Conservation (phyloP, 2,797 vertebrate species). For the Erithacus rubecula region DNA sequence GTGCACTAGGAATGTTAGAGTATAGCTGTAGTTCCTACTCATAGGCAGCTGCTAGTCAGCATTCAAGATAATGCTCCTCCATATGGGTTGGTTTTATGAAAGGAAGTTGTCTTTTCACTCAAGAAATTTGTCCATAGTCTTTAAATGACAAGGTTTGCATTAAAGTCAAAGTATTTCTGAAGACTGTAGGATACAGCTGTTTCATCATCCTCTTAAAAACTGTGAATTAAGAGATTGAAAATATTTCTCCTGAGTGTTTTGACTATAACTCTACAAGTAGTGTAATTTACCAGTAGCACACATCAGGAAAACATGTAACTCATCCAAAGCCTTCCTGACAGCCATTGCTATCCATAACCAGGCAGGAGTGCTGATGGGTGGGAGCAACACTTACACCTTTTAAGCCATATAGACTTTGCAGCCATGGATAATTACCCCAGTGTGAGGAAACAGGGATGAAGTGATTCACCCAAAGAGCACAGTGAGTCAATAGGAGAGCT, state of each 20-base stretch:
- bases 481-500: conserved; percentile 1
- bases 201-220: not conserved
- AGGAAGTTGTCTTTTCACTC: not conserved
- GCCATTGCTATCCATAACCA: not conserved
- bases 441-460: conserved; percentile 17
- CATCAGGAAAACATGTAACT: not conserved
- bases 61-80: not conserved
- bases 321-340: not conserved
- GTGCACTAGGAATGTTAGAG: not conserved
- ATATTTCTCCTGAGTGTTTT: not conserved
- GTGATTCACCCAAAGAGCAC: not conserved
- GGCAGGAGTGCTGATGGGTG: not conserved
- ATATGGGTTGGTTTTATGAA: not conserved
- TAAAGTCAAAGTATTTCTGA: not conserved
- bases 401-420: not conserved
- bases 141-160: not conserved
- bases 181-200: not conserved
- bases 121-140: not conserved
- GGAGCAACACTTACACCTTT: not conserved
- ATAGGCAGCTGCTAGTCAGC: not conserved
- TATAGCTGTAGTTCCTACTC: not conserved
- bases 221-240: not conserved
- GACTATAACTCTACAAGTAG: not conserved
- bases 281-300: not conserved
- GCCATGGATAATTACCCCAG: not conserved